Conservation (phyloP, 2,888 invertebrate species). For the Netelia virgata region DNA sequence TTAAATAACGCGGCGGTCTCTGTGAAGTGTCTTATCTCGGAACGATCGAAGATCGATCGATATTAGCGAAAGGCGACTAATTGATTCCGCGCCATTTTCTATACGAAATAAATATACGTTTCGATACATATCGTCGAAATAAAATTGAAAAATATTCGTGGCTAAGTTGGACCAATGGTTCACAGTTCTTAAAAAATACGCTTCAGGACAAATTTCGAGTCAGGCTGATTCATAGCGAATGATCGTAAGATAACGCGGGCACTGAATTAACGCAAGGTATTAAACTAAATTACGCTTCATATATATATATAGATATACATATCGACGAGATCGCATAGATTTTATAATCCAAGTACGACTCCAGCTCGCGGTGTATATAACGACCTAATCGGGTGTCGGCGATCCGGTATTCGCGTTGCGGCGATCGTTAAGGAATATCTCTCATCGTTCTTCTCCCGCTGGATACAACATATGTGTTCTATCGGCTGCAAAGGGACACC, state of each 20-base stretch:
- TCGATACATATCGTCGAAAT: too few relatives aligned
- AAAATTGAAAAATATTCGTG: too few relatives aligned
- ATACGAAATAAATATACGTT: not conserved
- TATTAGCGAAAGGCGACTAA: slow-evolving; percentile 63
- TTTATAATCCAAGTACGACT: slow-evolving; percentile 39
- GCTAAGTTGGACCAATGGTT: too few relatives aligned
- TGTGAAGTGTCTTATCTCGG: slow-evolving; percentile 59
- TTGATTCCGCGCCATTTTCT: slow-evolving; percentile 59
- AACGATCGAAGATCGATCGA: slow-evolving; percentile 59
- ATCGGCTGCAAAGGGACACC: slow-evolving; percentile 30
- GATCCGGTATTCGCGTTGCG: slow-evolving; percentile 45
- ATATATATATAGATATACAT: slow-evolving; percentile 2
- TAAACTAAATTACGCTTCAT: not conserved
- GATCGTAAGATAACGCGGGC: too few relatives aligned
- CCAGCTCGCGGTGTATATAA: slow-evolving; percentile 40
- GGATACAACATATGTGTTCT: not conserved
- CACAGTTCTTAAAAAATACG: too few relatives aligned
- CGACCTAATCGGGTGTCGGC: slow-evolving; percentile 64
- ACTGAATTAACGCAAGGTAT: too few relatives aligned
- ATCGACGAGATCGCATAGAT: slow-evolving; percentile 17
- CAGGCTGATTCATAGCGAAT: too few relatives aligned
- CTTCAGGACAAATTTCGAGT: too few relatives aligned
- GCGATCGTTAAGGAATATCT: slow-evolving; percentile 64
- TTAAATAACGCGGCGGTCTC: not conserved
- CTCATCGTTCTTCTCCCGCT: slow-evolving; percentile 25